These are phyloP conservation scores for Oriolus oriolus DNA, from an alignment of 2,113 vertebrate species.

Conservation along the genomic window DNA sequence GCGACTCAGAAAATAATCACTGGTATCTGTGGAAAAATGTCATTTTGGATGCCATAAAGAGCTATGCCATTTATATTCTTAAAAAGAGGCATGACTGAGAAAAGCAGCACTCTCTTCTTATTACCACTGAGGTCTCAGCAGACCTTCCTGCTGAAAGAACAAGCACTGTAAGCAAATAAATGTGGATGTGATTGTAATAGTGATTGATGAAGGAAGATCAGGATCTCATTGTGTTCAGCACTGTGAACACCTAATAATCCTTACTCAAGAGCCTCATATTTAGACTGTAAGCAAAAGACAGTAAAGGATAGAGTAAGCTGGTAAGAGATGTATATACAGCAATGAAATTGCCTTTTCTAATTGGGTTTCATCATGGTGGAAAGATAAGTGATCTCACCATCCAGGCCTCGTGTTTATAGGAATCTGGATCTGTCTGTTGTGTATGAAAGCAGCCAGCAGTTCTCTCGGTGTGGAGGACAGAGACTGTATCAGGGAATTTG, in stretches of 20 bases:
- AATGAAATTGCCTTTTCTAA: neutral
- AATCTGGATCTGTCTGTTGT: neutral
- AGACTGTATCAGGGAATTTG: neutral
- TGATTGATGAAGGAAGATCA: neutral
- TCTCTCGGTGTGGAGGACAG: neutral
- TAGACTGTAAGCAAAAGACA: neutral
- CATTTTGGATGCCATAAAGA: neutral
- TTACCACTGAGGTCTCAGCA: neutral
- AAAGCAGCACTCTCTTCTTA: neutral
- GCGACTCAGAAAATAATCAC: neutral
- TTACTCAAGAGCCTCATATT: neutral
- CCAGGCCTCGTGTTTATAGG: neutral
- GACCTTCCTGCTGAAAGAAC: neutral
- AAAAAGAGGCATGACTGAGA: neutral
- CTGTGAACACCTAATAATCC: neutral
- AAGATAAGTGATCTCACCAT: neutral
- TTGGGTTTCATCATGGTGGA: neutral
- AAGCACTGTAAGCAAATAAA: neutral
- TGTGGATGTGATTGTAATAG: neutral
- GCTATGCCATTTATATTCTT: neutral
- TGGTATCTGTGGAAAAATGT: neutral
- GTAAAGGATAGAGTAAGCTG: neutral
- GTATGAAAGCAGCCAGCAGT: neutral
- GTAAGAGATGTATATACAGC: neutral
- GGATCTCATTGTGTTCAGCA: neutral